phyloP scores from a whole-genome alignment of 2,797 vertebrate genomes.

The Limnodromus scolopaceus region DNA sequence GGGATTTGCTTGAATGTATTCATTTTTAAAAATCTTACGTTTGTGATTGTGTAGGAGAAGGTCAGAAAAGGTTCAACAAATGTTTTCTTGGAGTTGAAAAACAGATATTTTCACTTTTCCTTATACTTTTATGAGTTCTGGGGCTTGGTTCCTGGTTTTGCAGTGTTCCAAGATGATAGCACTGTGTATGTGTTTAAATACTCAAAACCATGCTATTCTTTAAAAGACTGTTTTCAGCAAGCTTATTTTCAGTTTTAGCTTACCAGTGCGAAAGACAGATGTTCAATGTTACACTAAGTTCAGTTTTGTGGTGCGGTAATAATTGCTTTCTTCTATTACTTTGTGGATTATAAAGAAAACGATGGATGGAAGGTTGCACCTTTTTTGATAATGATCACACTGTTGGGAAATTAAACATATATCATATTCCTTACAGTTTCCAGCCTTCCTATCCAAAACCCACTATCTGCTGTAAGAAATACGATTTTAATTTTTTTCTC shows the following conservation, averaged over 20 bases:
- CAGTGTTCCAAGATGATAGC: background rate
- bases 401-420: conserved; percentile 46
- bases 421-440: conserved; percentile 5
- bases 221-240: background rate
- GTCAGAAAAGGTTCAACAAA: background rate
- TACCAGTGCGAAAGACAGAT: background rate
- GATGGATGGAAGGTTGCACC: background rate
- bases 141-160: background rate
- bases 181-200: background rate
- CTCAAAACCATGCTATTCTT: background rate
- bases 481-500: conserved; percentile 45
- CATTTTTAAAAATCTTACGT: background rate
- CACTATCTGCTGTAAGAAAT: conserved; percentile 19
- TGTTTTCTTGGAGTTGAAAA: background rate
- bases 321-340: background rate
- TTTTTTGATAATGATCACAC: conserved; percentile 7
- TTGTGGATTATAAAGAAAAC: background rate
- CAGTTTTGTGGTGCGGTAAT: conserved; percentile 3
- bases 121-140: background rate
- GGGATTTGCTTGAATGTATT: background rate
- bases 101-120: background rate
- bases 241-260: background rate
- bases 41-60: background rate
- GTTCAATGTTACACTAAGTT: background rate
- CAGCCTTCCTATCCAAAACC: background rate